Conservation (phyloP, 2,113 vertebrate genomes). For the Oriolus oriolus region DNA sequence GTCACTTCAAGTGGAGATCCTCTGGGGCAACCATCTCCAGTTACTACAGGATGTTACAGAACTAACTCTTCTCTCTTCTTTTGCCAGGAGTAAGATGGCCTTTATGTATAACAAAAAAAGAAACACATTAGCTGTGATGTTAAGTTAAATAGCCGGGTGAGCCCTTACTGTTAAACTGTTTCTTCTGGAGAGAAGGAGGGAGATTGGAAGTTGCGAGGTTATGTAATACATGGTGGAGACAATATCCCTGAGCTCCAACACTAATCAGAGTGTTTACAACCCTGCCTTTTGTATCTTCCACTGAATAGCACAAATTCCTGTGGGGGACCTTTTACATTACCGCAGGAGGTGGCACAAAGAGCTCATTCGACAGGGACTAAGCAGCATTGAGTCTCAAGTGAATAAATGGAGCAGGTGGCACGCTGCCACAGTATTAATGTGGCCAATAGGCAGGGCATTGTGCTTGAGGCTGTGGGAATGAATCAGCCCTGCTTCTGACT, state of each 20-base stretch:
- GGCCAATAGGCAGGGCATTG: slow-evolving; percentile 29
- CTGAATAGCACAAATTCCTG: slow-evolving; percentile 48
- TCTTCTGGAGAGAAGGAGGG: neutral
- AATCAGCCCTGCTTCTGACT: neutral
- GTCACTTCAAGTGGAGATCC: neutral
- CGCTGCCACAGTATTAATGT: neutral
- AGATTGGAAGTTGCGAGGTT: neutral
- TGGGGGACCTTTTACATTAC: neutral
- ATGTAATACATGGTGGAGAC: neutral
- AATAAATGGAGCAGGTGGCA: slow-evolving; percentile 43
- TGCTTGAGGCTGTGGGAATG: slow-evolving; percentile 14
- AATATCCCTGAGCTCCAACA: slow-evolving; percentile 11
- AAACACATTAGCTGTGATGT: neutral
- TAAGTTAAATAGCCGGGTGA: neutral
- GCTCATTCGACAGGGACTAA: slow-evolving; percentile 17
- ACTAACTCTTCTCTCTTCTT: neutral
- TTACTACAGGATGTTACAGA: neutral
- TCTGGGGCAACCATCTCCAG: neutral
- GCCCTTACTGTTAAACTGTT: neutral
- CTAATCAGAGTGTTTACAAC: slow-evolving; percentile 31
- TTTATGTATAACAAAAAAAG: neutral
- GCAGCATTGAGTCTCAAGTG: neutral
- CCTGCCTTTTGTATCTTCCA: slow-evolving; percentile 19
- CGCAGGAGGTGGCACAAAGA: slow-evolving; percentile 27
- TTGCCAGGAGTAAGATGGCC: neutral